Evolutionary conservation across 2,888 invertebrate species (phyloP).

Genomic region (Limnephilus lunatus): DNA sequence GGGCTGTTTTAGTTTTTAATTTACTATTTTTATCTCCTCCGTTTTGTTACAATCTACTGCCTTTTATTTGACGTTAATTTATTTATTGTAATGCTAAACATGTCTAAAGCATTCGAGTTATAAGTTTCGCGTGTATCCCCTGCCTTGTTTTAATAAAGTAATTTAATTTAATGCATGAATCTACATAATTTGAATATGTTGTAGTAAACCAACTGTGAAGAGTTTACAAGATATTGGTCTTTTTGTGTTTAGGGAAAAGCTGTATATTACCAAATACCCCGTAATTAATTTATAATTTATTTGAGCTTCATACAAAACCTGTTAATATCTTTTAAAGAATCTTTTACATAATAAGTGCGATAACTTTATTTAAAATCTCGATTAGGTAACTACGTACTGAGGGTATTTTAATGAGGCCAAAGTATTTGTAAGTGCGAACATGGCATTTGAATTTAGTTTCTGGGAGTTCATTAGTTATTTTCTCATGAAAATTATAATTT

Average conservation of each 20-base stretch:
- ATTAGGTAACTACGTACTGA: neutral
- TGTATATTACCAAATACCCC: neutral
- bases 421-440: neutral
- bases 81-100: slow-evolving; percentile 52
- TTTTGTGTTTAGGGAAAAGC: slow-evolving; percentile 28
- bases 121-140: slow-evolving; percentile 33
- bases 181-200: slow-evolving; percentile 47
- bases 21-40: slow-evolving; percentile 52
- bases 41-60: slow-evolving; percentile 47
- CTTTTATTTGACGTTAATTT: slow-evolving; percentile 53
- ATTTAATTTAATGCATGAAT: slow-evolving; percentile 39
- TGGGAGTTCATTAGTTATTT: neutral
- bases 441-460: neutral
- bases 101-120: slow-evolving; percentile 19
- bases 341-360: slow-evolving; percentile 2
- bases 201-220: slow-evolving; percentile 40
- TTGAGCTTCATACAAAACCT: neutral
- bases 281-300: slow-evolving; percentile 37
- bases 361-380: slow-evolving; percentile 22
- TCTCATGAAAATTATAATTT: neutral
- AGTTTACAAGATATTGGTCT: slow-evolving; percentile 13
- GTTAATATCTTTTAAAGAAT: slow-evolving; percentile 8
- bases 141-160: slow-evolving; percentile 35
- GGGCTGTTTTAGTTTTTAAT: slow-evolving; percentile 50
- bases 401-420: neutral